A percentile compares a stretch with the other conserved stretches of the same genome.
phyloP scores from a whole-genome alignment of 2,113 vertebrate species.

The Stomatorhinus ivindoensis region DNA sequence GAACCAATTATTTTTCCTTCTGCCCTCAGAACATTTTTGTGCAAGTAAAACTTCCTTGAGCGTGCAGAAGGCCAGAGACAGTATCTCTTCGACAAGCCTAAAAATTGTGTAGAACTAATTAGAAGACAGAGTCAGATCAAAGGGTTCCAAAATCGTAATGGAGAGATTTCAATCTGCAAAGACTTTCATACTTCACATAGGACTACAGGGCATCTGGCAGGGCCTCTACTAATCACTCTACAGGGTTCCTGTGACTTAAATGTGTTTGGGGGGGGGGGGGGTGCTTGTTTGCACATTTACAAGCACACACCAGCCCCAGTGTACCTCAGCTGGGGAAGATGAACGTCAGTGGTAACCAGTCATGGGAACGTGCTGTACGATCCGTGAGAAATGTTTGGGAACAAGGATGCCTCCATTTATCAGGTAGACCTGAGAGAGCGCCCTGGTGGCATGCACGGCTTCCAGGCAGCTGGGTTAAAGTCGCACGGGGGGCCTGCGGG shows the following conservation, averaged over 20 bases:
- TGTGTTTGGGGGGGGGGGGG: background rate
- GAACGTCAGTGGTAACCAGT: background rate
- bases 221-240: background rate
- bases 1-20: no score
- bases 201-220: background rate
- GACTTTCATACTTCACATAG: conserved; percentile 1
- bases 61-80: background rate
- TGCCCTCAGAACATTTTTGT: no score
- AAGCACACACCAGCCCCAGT: background rate
- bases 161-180: background rate
- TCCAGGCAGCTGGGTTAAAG: background rate
- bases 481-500: background rate
- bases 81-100: background rate
- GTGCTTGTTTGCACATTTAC: background rate
- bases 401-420: background rate
- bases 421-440: background rate
- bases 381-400: background rate
- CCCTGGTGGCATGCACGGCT: background rate
- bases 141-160: background rate
- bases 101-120: background rate
- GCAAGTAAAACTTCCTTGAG: no score
- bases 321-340: background rate
- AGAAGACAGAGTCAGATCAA: background rate
- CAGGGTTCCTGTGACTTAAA: background rate
- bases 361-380: background rate